phyloP scores from a whole-genome alignment of 2,888 invertebrate genomes.

The Drosophila cognata region DNA sequence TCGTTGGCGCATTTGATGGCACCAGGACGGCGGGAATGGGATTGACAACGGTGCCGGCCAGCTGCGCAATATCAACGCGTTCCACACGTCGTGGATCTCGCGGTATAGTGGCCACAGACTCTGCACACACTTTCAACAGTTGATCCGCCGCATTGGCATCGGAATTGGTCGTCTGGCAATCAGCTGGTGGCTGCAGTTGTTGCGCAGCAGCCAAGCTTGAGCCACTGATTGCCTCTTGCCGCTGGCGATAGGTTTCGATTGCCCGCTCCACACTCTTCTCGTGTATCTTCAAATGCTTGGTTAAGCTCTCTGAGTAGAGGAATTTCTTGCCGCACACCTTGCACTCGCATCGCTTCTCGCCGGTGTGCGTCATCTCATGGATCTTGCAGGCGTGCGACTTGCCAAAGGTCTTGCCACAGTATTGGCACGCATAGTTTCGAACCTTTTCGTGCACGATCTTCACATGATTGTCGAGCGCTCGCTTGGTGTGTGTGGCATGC shows the following conservation, averaged over 20 bases:
- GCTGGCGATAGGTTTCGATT: slow-evolving; percentile 80
- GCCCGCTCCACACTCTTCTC: slow-evolving; percentile 81
- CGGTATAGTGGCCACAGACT: slow-evolving; percentile 80
- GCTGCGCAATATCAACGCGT: slow-evolving; percentile 77
- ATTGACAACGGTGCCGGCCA: slow-evolving; percentile 81
- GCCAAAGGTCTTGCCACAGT: slow-evolving; percentile 82
- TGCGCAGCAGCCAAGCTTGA: neutral
- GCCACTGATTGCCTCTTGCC: slow-evolving; percentile 67
- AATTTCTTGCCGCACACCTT: slow-evolving; percentile 82
- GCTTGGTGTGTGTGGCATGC: slow-evolving; percentile 82
- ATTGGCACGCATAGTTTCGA: slow-evolving; percentile 80
- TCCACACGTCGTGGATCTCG: slow-evolving; percentile 81
- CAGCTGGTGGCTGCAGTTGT: slow-evolving; percentile 16
- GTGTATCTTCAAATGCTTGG: slow-evolving; percentile 81
- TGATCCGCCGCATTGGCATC: slow-evolving; percentile 71
- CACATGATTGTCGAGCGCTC: slow-evolving; percentile 81
- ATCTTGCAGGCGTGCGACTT: slow-evolving; percentile 83
- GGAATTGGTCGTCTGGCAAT: slow-evolving; percentile 2
- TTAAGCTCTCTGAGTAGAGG: slow-evolving; percentile 80
- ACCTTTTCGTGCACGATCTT: slow-evolving; percentile 82
- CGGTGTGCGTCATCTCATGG: slow-evolving; percentile 83
- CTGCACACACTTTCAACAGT: slow-evolving; percentile 79
- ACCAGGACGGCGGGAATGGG: slow-evolving; percentile 76
- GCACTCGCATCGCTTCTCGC: slow-evolving; percentile 82
- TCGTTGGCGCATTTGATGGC: slow-evolving; percentile 58